A percentile compares a stretch with the other conserved stretches of the same genome.
These are phyloP conservation scores for Erpobdella octoculata DNA, from an alignment of 2,888 invertebrate genomes.

Conservation along the genomic window DNA sequence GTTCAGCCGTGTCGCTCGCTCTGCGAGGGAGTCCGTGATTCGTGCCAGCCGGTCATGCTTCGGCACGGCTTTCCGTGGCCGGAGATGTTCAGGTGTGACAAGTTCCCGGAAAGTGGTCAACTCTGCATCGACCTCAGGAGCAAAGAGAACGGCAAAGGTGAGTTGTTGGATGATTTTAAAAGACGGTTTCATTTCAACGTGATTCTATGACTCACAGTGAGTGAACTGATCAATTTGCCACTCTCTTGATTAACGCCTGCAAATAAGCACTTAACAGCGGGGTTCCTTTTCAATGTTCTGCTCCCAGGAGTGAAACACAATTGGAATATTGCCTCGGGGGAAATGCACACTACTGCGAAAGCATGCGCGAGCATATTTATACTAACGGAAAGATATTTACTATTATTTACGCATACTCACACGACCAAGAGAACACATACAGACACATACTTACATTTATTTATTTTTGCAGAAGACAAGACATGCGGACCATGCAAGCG, in stretches of 20 bases:
- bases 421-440: too few relatives aligned
- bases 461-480: neutral
- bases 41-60: conserved; percentile 59
- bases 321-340: too few relatives aligned
- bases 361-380: too few relatives aligned
- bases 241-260: neutral
- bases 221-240: too few relatives aligned
- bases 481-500: neutral
- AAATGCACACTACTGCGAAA: too few relatives aligned
- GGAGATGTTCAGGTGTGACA: conserved; percentile 59
- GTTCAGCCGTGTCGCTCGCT: conserved; percentile 60
- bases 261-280: neutral
- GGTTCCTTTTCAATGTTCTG: neutral
- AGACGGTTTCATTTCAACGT: too few relatives aligned
- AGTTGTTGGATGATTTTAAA: too few relatives aligned
- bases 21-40: conserved; percentile 58
- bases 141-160: too few relatives aligned
- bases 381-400: too few relatives aligned
- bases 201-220: conserved; percentile 1
- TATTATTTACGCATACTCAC: too few relatives aligned
- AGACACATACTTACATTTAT: neutral
- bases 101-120: conserved; percentile 49
- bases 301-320: neutral
- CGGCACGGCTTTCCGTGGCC: conserved; percentile 62
- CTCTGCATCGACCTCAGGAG: conserved; percentile 38